phyloP scores from a whole-genome alignment of 2,113 vertebrate genomes.

The Elachura formosa region DNA sequence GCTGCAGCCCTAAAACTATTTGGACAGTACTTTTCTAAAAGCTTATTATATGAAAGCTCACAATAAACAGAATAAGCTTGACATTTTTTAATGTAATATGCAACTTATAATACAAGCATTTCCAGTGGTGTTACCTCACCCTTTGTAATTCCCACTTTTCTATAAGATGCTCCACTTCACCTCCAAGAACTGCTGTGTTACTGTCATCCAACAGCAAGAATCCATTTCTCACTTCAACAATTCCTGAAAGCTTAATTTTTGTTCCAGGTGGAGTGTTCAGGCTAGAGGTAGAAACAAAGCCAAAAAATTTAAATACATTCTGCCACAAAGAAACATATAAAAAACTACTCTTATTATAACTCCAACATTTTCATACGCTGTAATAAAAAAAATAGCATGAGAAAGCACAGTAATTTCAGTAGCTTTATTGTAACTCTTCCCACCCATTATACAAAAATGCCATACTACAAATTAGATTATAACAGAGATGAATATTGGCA shows the following conservation, averaged over 20 bases:
- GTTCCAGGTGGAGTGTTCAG: slow-evolving; percentile 90
- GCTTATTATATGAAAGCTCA: neutral
- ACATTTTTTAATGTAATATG: neutral
- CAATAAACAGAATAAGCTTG: neutral
- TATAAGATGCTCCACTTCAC: slow-evolving; percentile 95
- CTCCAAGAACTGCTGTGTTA: slow-evolving; percentile 88
- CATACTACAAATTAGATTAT: slow-evolving; percentile 31
- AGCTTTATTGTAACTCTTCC: neutral
- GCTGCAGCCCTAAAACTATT: neutral
- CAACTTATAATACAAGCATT: neutral
- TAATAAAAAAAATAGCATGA: neutral
- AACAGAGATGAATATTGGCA: slow-evolving; percentile 8
- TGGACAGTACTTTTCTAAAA: neutral
- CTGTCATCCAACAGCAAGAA: slow-evolving; percentile 90
- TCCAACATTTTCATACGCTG: neutral
- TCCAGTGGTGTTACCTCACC: slow-evolving; percentile 80
- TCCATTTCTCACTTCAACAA: slow-evolving; percentile 87
- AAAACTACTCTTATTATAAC: neutral
- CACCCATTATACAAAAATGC: neutral
- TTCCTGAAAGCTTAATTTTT: slow-evolving; percentile 90
- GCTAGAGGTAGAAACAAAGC: slow-evolving; percentile 52
- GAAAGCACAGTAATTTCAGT: neutral
- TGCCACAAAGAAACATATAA: neutral
- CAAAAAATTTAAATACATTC: neutral
- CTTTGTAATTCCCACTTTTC: slow-evolving; percentile 97